These are phyloP conservation scores for Drosophila punjabiensis DNA, from an alignment of 1,140 invertebrate species.

Conservation along the genomic window DNA sequence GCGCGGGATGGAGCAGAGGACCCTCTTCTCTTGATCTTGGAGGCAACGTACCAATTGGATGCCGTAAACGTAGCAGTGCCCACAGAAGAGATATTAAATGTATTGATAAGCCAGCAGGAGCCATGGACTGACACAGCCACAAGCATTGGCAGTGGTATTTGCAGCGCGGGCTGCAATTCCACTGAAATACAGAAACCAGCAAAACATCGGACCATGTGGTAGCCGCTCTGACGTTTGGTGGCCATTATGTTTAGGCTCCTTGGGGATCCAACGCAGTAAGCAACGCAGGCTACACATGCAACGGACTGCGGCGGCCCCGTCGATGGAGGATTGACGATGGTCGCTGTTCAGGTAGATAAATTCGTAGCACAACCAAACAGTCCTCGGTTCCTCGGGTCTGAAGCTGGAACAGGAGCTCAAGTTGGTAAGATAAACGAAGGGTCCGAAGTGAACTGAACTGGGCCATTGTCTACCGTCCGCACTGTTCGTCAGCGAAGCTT, in stretches of 20 bases:
- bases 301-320: conserved; percentile 40
- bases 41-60: conserved; percentile 78
- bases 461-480: conserved; percentile 37
- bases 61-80: conserved; percentile 59
- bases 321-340: conserved; percentile 81
- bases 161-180: conserved; percentile 53
- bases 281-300: conserved; percentile 39
- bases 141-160: conserved; percentile 19
- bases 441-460: conserved; percentile 1
- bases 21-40: conserved; percentile 15
- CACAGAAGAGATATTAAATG: conserved; percentile 74
- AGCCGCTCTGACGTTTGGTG: conserved; percentile 68
- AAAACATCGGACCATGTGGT: conserved; percentile 57
- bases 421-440: conserved; percentile 5
- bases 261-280: conserved; percentile 42
- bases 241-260: conserved; percentile 75
- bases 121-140: conserved; percentile 50
- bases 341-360: conserved; percentile 82
- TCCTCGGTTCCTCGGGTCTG: conserved; percentile 45
- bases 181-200: conserved; percentile 62
- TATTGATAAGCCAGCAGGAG: conserved; percentile 72
- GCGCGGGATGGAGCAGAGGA: neutral
- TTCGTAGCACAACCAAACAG: conserved; percentile 75
- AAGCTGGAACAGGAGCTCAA: conserved; percentile 6
- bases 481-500: conserved; percentile 41